Evolutionary conservation across 2,113 vertebrate species (phyloP).

Genomic region (Tichodroma muraria): DNA sequence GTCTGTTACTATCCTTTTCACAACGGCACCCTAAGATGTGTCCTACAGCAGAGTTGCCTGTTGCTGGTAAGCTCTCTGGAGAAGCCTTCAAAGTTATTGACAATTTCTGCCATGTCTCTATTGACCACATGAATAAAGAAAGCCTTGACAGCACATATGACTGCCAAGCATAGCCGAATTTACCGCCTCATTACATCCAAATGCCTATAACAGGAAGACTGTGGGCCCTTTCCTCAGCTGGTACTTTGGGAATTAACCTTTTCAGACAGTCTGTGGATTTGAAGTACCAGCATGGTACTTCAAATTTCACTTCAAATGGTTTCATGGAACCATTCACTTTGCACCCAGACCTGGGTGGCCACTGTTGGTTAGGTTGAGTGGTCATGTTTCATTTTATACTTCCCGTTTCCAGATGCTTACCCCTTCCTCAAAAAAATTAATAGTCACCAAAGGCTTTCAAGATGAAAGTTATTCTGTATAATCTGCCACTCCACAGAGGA

Average conservation of each 20-base stretch:
- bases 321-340: not conserved
- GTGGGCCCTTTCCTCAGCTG: not conserved
- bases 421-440: not conserved
- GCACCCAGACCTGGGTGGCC: not conserved
- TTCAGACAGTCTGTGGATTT: not conserved
- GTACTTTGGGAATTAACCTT: not conserved
- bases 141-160: conserved; percentile 71
- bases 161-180: conserved; percentile 35
- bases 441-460: not conserved
- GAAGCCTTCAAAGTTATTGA: conserved; percentile 76
- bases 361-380: not conserved
- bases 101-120: conserved; percentile 70
- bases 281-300: not conserved
- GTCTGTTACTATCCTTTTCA: not conserved
- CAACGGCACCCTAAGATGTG: not conserved
- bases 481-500: not conserved
- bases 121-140: conserved; percentile 68
- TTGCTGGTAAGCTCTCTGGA: conserved; percentile 75
- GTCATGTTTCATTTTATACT: not conserved
- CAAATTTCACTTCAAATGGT: too few species aligned
- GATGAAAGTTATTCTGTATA: not conserved
- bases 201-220: not conserved
- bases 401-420: not conserved
- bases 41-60: conserved; percentile 76
- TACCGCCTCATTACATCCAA: not conserved